Conservation (phyloP, 2,888 invertebrate species). For the Troides aeacus region DNA sequence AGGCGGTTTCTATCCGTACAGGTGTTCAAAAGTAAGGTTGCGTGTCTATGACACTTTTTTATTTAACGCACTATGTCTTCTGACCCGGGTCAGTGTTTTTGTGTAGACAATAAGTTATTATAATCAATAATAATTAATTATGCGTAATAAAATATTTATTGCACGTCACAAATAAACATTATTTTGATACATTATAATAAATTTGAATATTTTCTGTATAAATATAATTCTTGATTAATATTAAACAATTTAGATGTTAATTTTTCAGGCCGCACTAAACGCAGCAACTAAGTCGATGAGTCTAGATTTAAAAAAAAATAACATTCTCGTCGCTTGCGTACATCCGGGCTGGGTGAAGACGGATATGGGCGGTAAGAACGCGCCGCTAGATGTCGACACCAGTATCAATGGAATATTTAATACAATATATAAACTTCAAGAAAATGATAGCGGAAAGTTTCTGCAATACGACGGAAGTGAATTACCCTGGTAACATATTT, state of each 20-base stretch:
- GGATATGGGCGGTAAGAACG: conserved; percentile 91
- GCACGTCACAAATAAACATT: too few species aligned
- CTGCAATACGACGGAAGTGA: conserved; percentile 87
- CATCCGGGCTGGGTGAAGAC: conserved; percentile 97
- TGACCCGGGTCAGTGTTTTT: too few species aligned
- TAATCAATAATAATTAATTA: too few species aligned
- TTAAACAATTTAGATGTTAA: background rate
- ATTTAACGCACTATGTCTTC: too few species aligned
- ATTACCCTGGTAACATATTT: conserved; percentile 84
- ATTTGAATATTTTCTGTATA: too few species aligned
- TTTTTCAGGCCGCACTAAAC: conserved; percentile 88
- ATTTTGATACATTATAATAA: too few species aligned
- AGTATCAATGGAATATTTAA: conserved; percentile 84
- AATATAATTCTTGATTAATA: too few species aligned
- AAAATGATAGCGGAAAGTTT: conserved; percentile 87
- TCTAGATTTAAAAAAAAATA: conserved; percentile 86
- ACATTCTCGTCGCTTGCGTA: conserved; percentile 86
- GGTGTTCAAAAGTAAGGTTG: conserved; percentile 88
- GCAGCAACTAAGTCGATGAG: conserved; percentile 92
- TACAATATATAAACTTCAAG: conserved; percentile 82
- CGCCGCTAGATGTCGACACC: conserved; percentile 85
- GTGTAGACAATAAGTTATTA: too few species aligned
- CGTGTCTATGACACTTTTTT: conserved; percentile 35
- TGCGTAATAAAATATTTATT: too few species aligned
- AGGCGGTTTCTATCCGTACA: conserved; percentile 91